Evolutionary conservation across 1,140 invertebrate species (phyloP).

Genomic region (Andrena cerasifolii): DNA sequence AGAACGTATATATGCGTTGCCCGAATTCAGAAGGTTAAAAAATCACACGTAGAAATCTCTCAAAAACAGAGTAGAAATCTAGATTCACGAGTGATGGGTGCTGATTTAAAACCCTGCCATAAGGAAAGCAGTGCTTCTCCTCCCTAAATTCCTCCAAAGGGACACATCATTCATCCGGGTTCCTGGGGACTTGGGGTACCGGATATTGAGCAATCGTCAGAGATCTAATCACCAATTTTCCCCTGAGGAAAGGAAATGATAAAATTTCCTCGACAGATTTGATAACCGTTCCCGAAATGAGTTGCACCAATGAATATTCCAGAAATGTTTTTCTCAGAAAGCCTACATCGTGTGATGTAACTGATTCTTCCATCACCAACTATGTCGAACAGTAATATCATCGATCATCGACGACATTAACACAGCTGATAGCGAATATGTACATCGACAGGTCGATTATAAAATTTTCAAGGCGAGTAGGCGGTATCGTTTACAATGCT

Average conservation of each 20-base stretch:
- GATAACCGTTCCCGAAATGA: neutral
- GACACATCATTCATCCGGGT: too few species aligned
- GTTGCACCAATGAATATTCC: neutral
- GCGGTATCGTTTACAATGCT: neutral
- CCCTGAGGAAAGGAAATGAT: neutral
- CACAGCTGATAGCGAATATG: neutral
- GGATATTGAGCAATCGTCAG: neutral
- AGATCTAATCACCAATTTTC: neutral
- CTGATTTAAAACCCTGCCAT: too few species aligned
- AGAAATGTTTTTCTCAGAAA: neutral
- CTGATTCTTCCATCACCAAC: neutral
- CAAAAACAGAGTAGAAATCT: too few species aligned
- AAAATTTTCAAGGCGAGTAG: neutral
- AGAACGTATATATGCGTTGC: too few species aligned
- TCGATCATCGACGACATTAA: neutral
- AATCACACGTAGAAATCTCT: too few species aligned
- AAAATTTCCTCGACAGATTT: neutral
- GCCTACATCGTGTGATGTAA: neutral
- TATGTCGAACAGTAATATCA: neutral
- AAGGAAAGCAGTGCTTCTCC: too few species aligned
- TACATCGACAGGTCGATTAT: neutral
- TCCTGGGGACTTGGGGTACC: neutral
- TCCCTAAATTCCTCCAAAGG: too few species aligned
- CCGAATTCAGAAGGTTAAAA: too few species aligned
- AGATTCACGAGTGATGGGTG: too few species aligned